Conservation (phyloP, 2,113 vertebrate species). For the Sturnira hondurensis region DNA sequence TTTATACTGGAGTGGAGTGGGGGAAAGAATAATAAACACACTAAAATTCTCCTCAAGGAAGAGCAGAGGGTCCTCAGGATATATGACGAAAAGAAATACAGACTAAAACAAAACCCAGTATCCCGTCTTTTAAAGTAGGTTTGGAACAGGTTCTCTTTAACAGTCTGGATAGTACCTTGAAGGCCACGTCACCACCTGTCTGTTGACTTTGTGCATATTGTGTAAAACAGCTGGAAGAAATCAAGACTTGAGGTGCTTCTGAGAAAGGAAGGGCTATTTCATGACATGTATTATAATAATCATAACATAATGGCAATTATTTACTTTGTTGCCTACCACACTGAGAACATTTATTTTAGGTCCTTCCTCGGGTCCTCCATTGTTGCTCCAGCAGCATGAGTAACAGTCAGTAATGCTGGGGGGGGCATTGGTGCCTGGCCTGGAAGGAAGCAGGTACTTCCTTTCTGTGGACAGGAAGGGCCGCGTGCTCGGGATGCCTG, state of each 20-base stretch:
- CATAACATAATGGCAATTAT: not conserved
- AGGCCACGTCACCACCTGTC: not conserved
- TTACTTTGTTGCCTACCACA: not conserved
- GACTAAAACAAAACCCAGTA: not conserved
- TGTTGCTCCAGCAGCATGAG: not conserved
- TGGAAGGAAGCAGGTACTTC: slow-evolving; percentile 33
- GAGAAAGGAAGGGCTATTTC: not conserved
- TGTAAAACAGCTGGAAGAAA: not conserved
- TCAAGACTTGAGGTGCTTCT: not conserved
- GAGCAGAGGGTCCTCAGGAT: not conserved
- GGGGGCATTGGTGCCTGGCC: not conserved
- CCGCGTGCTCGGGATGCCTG: fast-evolving
- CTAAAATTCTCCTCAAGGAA: not conserved
- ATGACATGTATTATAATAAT: not conserved
- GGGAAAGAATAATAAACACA: not conserved
- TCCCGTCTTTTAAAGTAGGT: not conserved
- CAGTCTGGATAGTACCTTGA: not conserved
- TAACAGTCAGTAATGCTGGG: not conserved
- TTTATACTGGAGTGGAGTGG: not conserved
- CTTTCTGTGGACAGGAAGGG: slow-evolving; percentile 1
- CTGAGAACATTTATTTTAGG: not conserved
- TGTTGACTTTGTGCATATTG: not conserved
- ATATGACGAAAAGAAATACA: not conserved
- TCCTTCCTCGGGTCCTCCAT: not conserved
- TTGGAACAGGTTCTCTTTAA: not conserved